A percentile compares a stretch with the other conserved stretches of the same genome.
Evolutionary conservation across 1,140 invertebrate species (phyloP).

Genomic region (Dermatophagoides farinae): DNA sequence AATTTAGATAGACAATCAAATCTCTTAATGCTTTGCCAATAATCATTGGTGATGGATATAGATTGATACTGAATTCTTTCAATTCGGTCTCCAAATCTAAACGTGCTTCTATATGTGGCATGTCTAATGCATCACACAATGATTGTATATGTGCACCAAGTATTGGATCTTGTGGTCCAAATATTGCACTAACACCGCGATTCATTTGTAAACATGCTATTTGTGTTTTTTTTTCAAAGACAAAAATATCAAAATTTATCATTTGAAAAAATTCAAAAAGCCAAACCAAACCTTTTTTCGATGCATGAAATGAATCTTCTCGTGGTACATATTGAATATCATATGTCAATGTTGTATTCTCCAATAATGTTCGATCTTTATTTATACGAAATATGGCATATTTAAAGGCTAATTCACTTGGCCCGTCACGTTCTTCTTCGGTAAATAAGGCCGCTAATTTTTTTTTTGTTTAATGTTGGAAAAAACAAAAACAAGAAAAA

Average conservation of each 20-base stretch:
- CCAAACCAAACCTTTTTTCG: conserved; percentile 54
- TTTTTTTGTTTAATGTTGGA: too few relatives aligned
- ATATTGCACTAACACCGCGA: conserved; percentile 66
- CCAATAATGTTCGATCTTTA: conserved; percentile 53
- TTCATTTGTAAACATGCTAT: conserved; percentile 71
- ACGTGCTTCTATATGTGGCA: conserved; percentile 64
- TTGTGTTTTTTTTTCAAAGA: neutral
- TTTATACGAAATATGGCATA: conserved; percentile 80
- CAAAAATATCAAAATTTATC: neutral
- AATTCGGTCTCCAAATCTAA: conserved; percentile 23
- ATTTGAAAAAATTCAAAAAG: neutral
- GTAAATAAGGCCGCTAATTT: conserved; percentile 15
- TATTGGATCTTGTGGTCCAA: conserved; percentile 63
- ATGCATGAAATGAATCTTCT: conserved; percentile 68
- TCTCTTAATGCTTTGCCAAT: conserved; percentile 67
- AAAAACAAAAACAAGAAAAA: neutral
- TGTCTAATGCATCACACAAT: conserved; percentile 63
- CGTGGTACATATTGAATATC: conserved; percentile 70
- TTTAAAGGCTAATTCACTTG: conserved; percentile 66
- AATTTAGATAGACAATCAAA: conserved; percentile 68
- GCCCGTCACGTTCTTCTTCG: conserved; percentile 38
- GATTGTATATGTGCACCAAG: conserved; percentile 66
- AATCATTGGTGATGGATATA: conserved; percentile 75
- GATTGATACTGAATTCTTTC: conserved; percentile 67
- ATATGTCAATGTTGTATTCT: conserved; percentile 65